These are phyloP conservation scores for Epsilonema sp. DNA, from an alignment of 2,888 invertebrate species.

Conservation along the genomic window DNA sequence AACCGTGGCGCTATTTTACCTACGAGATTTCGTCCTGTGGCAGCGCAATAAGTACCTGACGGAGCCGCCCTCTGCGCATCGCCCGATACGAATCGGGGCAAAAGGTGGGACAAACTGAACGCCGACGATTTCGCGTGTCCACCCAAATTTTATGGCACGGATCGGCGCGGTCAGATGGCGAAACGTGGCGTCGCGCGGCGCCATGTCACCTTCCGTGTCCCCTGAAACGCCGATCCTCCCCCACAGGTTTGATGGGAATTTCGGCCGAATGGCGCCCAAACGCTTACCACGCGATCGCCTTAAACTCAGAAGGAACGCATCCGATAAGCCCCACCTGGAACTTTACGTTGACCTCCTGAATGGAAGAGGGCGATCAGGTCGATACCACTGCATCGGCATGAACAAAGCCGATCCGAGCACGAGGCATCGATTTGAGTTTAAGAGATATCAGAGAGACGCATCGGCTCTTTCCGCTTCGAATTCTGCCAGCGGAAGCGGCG, in stretches of 20 bases:
- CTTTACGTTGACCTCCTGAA: neutral
- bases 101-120: conserved; percentile 1
- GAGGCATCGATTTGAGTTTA: neutral
- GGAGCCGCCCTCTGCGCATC: neutral
- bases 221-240: neutral
- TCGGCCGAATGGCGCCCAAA: neutral
- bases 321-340: neutral
- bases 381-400: conserved; percentile 1
- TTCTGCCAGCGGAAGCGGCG: neutral
- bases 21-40: neutral
- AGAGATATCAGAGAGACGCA: neutral
- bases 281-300: neutral
- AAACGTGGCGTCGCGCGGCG: neutral
- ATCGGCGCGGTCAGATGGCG: neutral
- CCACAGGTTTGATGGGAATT: conserved; percentile 1
- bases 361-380: neutral
- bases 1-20: conserved; percentile 66
- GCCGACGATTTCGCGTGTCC: conserved; percentile 4
- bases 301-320: neutral
- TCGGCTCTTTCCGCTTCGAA: neutral
- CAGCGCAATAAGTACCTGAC: neutral
- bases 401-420: neutral
- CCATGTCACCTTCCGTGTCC: neutral
- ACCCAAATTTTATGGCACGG: conserved; percentile 1
- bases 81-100: neutral